Percentiles rank a stretch among this genome's conserved stretches.
phyloP scores from a whole-genome alignment of 2,888 invertebrate genomes.

The Cancer borealis region DNA sequence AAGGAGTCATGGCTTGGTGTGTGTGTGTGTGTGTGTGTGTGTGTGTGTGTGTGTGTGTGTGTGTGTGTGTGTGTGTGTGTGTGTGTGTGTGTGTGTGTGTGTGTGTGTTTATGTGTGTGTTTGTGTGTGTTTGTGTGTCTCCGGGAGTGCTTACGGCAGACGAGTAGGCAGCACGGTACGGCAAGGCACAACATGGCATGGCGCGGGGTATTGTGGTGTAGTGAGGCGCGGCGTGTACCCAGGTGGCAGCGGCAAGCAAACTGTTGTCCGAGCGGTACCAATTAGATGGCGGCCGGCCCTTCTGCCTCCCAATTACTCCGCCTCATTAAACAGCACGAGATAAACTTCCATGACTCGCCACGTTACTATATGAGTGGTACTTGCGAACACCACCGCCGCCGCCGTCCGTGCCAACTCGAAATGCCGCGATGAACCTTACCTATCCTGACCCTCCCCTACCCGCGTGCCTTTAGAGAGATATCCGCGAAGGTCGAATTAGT shows the following conservation, averaged over 20 bases:
- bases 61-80: not conserved
- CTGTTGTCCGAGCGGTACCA: not conserved
- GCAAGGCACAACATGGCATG: not conserved
- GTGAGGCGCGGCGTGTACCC: not conserved
- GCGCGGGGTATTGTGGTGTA: not conserved
- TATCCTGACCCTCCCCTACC: not conserved
- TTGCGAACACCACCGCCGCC: not conserved
- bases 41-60: slow-evolving; percentile 48
- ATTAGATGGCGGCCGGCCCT: not conserved
- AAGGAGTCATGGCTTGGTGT: not conserved
- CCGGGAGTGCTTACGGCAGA: not conserved
- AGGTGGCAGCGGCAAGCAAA: not conserved
- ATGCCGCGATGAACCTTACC: not conserved
- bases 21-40: slow-evolving; percentile 38
- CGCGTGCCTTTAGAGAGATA: not conserved
- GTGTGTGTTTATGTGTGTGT: slow-evolving; percentile 45
- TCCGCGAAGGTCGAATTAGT: not conserved
- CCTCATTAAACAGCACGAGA: not conserved
- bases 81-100: slow-evolving; percentile 35
- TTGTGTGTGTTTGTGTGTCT: slow-evolving; percentile 35
- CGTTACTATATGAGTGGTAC: not conserved
- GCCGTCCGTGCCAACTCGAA: not conserved
- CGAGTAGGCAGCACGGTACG: not conserved
- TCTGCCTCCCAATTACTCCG: not conserved
- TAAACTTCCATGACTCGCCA: not conserved